A percentile compares a stretch with the other conserved stretches of the same genome.
Conservation (phyloP, 2,797 vertebrate genomes). For the Trematomus bernacchii region DNA sequence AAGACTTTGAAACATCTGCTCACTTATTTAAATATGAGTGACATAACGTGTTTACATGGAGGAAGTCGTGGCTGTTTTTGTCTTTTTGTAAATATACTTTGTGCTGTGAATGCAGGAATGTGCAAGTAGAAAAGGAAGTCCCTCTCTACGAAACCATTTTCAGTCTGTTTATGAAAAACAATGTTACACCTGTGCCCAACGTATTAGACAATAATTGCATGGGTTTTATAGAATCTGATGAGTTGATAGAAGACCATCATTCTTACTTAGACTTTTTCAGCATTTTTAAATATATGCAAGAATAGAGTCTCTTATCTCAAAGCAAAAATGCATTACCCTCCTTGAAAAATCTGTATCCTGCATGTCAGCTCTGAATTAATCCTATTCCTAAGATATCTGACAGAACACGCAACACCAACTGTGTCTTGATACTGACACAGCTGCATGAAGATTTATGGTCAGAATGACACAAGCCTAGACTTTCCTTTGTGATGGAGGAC, state of each 20-base stretch:
- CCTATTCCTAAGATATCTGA: conserved; percentile 36
- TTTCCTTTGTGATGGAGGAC: background rate
- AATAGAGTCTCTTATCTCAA: conserved; percentile 48
- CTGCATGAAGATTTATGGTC: conserved; percentile 10
- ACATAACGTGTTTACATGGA: conserved; percentile 35
- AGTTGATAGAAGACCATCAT: conserved; percentile 24
- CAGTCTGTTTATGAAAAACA: background rate
- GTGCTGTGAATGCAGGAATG: conserved; percentile 17
- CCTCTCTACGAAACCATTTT: background rate
- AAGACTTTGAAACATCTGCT: conserved; percentile 38
- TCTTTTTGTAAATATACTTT: conserved; percentile 7
- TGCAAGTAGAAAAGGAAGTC: conserved; percentile 2
- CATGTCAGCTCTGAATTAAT: conserved; percentile 48
- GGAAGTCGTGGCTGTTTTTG: background rate
- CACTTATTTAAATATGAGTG: conserved; percentile 38
- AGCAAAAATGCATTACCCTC: conserved; percentile 38
- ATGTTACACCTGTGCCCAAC: conserved; percentile 30
- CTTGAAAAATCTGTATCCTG: conserved; percentile 38
- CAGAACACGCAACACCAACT: conserved; percentile 18
- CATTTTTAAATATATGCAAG: conserved; percentile 35
- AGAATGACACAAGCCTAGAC: background rate
- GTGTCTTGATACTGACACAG: conserved; percentile 14
- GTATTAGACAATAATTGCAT: conserved; percentile 41
- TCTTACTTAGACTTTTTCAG: conserved; percentile 40
- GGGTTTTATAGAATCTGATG: conserved; percentile 39